phyloP scores from a whole-genome alignment of 2,797 vertebrate species.

The Odontamblyopus lacepedii region DNA sequence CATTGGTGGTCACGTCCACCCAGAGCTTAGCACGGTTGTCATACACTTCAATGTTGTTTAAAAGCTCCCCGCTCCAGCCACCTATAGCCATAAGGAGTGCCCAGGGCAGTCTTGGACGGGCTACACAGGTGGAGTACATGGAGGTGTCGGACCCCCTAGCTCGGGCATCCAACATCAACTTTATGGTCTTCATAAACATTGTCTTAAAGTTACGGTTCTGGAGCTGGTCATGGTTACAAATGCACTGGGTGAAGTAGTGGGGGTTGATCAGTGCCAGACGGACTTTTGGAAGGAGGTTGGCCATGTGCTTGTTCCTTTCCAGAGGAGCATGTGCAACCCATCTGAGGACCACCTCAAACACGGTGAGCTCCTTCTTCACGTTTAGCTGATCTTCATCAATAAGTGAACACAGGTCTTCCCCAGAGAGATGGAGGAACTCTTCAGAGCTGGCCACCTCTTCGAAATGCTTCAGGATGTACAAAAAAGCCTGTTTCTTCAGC shows the following conservation, averaged over 20 bases:
- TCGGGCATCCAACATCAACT: neutral
- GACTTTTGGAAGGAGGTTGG: slow-evolving; percentile 47
- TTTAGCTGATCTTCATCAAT: slow-evolving; percentile 80
- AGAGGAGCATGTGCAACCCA: slow-evolving; percentile 45
- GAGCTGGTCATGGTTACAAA: too few species aligned
- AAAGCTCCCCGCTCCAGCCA: slow-evolving; percentile 70
- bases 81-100: slow-evolving; percentile 81
- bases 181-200: neutral
- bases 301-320: slow-evolving; percentile 27
- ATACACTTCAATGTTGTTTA: slow-evolving; percentile 76
- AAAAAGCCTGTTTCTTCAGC: slow-evolving; percentile 17
- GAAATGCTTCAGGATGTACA: slow-evolving; percentile 79
- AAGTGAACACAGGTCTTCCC: slow-evolving; percentile 68
- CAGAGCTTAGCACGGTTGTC: slow-evolving; percentile 75
- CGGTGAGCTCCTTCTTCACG: slow-evolving; percentile 67
- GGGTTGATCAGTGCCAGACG: neutral
- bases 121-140: slow-evolving; percentile 39
- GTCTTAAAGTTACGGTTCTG: too few species aligned
- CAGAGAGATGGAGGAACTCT: slow-evolving; percentile 64
- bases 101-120: slow-evolving; percentile 75
- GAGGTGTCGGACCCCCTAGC: neutral
- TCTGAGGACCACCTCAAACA: slow-evolving; percentile 41
- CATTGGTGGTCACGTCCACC: slow-evolving; percentile 69
- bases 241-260: neutral
- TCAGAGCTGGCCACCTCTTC: slow-evolving; percentile 57